Evolutionary conservation across 1,140 invertebrate species (phyloP), one percentile per base, ranked within the genome.

Genomic region (Cardiocondyla obscurior): DNA sequence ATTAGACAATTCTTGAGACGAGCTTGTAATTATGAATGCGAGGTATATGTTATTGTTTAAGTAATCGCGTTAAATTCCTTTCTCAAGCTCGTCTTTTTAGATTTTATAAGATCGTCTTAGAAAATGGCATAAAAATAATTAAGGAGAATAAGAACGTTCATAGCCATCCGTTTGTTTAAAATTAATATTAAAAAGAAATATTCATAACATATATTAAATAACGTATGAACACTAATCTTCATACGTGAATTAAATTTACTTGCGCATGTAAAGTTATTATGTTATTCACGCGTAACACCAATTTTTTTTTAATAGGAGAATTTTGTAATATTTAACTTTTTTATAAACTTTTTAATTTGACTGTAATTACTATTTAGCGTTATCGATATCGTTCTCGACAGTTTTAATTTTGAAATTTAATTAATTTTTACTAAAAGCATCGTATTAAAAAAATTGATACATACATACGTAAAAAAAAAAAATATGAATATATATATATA

Each of bases 11-110:
- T 25, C 12, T 73, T n/a, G 58, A 73, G 16, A 25, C 16, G 33
- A 73, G 33, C 16, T 57, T 58, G 22, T 73, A 73, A 42, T 42
- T 73, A 55, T 58, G 58, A 73, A 22, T 51, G n/a, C 49, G 16
- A 55, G 19, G 16, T 10, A 69, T 49, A 58, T 28, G 22, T 58
- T 42, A 10, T 5, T 73, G 33, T 69, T 69, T n/a, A 69, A 69
- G 44, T 58, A 57, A 55, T 55, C 49, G 46, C 12, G 14, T 16
- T 36, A 72, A 55, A 57, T 39, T 10, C 22, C 19, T 42, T 73
- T 14, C 36, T 58, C 10, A 73, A 42, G 22, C 36, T 58, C 36
- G 22, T 28, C 22, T 58, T 58, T 58, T 58, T 28, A 51, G 2
- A 58, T 73, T 73, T 73, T 39, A 73, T 10, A 73, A 73, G 19